Evolutionary conservation across 2,888 invertebrate species (phyloP), one percentile per base, ranked within the genome.

Genomic region (Andrena hattorfiana): DNA sequence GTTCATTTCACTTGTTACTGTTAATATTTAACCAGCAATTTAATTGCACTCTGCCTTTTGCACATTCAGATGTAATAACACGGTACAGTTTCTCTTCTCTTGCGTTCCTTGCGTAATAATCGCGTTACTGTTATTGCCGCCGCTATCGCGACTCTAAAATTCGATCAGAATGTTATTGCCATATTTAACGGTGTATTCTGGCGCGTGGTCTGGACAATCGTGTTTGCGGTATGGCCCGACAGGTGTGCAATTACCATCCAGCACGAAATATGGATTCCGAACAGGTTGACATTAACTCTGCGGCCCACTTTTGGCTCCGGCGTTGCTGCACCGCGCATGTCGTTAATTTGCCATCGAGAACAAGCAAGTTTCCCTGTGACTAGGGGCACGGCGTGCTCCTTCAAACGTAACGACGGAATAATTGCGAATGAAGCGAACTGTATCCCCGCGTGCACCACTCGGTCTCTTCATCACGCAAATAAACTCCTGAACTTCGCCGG

Each of bases 181-280:
- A 70, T 51, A 26, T 69, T 59, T 54, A 66, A 51, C 32, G 20
- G 66, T 56, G 67, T 78, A 51, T 60, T 81, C 72, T 32, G 62
- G 35, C 56, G 56, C 64, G 79, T 49, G 81, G 77, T 63, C 32
- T 62, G 16, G 20, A 69, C 59, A 62, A 80, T 73, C 72, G 51
- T 56, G 81, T 80, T 81, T 81, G 73, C 64, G 80, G 73, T 54
- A 4, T n/a, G 64, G 74, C 69, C 32, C 69, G 81, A 80, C 81
- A 80, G 81, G 73, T 81, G 80, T 70, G 81, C 59, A 80, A 79
- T 81, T 81, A 80, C 68, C 35, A 74, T 80, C 69, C 73, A 68
- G 66, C 64, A 49, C 79, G 81, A 70, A 80, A 81, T 80, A 81
- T 80, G 73, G 64, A 64, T 81, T 60, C 42, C 67, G 42, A 74